Evolutionary conservation across 2,113 vertebrate genomes (phyloP).

Genomic region (Ictalurus furcatus): DNA sequence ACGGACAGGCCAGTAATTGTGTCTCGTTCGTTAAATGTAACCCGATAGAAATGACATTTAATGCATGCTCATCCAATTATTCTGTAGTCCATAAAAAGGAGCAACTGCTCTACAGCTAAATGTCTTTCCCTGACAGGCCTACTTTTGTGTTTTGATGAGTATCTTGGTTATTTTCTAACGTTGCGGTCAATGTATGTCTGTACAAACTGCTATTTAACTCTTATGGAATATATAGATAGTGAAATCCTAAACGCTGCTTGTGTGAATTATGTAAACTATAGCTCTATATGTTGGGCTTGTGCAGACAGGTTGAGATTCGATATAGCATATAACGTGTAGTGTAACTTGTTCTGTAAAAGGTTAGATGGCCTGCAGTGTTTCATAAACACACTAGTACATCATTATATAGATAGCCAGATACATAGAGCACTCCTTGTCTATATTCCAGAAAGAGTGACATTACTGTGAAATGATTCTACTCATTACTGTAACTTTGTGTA

Average conservation of each 20-base stretch:
- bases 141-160: not conserved
- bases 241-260: not conserved
- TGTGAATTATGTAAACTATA: not conserved
- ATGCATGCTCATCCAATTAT: constrained; percentile 24
- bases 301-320: not conserved
- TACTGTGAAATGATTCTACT: not conserved
- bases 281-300: not conserved
- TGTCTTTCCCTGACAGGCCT: constrained; percentile 13
- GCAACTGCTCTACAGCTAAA: constrained; percentile 24
- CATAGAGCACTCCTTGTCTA: not conserved
- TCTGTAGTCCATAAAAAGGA: constrained; percentile 13
- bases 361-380: not conserved
- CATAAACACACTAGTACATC: not conserved
- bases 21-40: constrained; percentile 19
- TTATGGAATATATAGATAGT: not conserved
- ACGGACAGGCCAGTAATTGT: constrained; percentile 34
- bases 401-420: not conserved
- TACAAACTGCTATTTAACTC: not conserved
- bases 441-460: not conserved
- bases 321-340: not conserved
- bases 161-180: not conserved
- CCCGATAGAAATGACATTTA: constrained; percentile 35
- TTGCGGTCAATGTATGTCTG: not conserved
- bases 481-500: not conserved
- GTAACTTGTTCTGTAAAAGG: not conserved